Evolutionary conservation across 1,140 invertebrate genomes (phyloP).

Genomic region (Metopolophium dirhodum): DNA sequence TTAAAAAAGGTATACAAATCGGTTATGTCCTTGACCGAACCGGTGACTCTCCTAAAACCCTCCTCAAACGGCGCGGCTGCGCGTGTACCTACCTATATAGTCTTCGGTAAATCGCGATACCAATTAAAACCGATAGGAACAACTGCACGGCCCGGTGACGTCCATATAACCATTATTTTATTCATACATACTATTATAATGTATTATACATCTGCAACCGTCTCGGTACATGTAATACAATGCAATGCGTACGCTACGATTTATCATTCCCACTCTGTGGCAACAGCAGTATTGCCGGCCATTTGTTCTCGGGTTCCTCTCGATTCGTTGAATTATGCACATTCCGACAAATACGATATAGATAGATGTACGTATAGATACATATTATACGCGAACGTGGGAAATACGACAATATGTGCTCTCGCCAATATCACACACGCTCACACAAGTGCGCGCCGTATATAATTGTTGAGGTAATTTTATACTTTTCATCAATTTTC

Average conservation of each 20-base stretch:
- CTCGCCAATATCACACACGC: neutral
- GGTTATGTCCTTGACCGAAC: too few species aligned
- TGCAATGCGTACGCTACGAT: neutral
- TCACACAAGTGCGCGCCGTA: neutral
- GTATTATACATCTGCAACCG: neutral
- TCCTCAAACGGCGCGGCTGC: too few species aligned
- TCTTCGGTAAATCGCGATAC: neutral
- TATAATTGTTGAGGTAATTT: neutral
- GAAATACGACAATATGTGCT: neutral
- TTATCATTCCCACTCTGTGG: neutral
- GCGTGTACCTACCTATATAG: too few species aligned
- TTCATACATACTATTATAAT: neutral
- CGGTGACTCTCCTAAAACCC: too few species aligned
- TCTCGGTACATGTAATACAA: neutral
- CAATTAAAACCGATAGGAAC: neutral
- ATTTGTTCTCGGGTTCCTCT: neutral
- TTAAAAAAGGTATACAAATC: too few species aligned
- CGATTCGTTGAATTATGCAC: slow-evolving; percentile 4
- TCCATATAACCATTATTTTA: neutral
- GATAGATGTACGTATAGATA: neutral
- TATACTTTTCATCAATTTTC: neutral
- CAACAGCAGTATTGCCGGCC: neutral
- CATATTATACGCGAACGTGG: neutral
- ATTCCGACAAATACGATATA: neutral
- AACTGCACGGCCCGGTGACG: neutral